These are phyloP conservation scores for Pseudomugil tenellus DNA, from an alignment of 2,797 vertebrate species.

Conservation along the genomic window DNA sequence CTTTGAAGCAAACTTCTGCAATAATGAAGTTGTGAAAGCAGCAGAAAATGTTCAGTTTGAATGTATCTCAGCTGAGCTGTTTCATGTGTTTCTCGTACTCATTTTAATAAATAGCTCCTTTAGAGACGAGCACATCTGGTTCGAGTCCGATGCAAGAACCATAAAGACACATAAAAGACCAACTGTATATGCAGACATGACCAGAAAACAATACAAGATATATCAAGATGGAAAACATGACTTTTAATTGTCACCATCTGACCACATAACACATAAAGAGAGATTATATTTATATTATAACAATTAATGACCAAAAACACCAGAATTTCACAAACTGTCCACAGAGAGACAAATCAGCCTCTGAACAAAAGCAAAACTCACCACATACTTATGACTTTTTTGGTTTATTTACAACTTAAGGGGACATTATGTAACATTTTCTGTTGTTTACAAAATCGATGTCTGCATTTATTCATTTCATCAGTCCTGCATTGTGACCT, in stretches of 20 bases:
- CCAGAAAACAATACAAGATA: too few species aligned
- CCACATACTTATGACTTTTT: too few species aligned
- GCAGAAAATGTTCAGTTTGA: not conserved
- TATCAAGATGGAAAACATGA: not conserved
- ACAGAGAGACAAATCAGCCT: not conserved
- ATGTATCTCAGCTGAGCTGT: not conserved
- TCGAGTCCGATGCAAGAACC: not conserved
- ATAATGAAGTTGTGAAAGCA: not conserved
- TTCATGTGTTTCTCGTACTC: not conserved
- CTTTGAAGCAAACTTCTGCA: not conserved
- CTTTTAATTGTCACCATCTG: not conserved
- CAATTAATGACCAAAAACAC: not conserved
- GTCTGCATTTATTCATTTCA: too few species aligned
- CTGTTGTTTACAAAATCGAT: too few species aligned
- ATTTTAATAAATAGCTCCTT: not conserved
- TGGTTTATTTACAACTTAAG: not conserved
- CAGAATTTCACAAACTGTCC: not conserved
- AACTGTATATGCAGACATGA: not conserved
- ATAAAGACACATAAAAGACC: not conserved
- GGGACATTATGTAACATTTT: too few species aligned
- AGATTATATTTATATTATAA: not conserved
- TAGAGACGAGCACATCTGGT: not conserved
- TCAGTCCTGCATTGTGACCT: too few species aligned
- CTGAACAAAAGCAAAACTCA: not conserved
- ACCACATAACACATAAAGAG: not conserved